Percentiles rank a stretch among this genome's conserved stretches.
phyloP scores from a whole-genome alignment of 2,113 vertebrate genomes.

The Brevimyrus niger region DNA sequence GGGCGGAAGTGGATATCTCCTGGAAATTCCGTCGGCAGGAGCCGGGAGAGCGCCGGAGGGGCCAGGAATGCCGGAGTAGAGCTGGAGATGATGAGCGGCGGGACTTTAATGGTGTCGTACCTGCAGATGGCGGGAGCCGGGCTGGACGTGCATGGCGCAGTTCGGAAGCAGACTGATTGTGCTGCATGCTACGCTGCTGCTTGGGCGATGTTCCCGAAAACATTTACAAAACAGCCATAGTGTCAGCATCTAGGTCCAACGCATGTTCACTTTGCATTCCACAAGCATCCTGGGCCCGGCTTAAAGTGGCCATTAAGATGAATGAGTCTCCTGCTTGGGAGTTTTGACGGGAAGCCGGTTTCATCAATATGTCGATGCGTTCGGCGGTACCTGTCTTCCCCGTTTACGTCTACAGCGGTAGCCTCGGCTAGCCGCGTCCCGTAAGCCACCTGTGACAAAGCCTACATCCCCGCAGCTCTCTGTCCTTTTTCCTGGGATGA shows the following conservation, averaged over 20 bases:
- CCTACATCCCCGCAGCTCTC: not conserved
- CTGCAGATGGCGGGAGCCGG: not conserved
- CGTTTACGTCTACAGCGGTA: not conserved
- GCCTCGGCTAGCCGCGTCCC: not conserved
- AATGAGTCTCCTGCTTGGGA: not conserved
- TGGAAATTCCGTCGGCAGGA: slow-evolving; percentile 12
- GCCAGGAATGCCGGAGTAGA: not conserved
- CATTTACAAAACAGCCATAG: not conserved
- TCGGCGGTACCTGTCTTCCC: not conserved
- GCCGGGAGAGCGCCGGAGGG: slow-evolving; percentile 14
- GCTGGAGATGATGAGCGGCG: not conserved
- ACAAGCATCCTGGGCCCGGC: not conserved
- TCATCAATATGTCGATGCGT: not conserved
- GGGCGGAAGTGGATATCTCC: not conserved
- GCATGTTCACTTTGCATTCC: not conserved
- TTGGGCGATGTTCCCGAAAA: not conserved
- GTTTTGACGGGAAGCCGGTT: not conserved
- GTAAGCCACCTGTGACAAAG: not conserved
- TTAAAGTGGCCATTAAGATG: slow-evolving; percentile 4
- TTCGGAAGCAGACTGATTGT: not conserved
- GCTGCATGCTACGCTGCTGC: not conserved
- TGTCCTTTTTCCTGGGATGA: not conserved
- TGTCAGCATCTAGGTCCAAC: not conserved
- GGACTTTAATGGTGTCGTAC: not conserved
- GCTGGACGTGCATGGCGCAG: not conserved